phyloP scores from a whole-genome alignment of 2,888 invertebrate genomes.

The Lucinisca nassula region DNA sequence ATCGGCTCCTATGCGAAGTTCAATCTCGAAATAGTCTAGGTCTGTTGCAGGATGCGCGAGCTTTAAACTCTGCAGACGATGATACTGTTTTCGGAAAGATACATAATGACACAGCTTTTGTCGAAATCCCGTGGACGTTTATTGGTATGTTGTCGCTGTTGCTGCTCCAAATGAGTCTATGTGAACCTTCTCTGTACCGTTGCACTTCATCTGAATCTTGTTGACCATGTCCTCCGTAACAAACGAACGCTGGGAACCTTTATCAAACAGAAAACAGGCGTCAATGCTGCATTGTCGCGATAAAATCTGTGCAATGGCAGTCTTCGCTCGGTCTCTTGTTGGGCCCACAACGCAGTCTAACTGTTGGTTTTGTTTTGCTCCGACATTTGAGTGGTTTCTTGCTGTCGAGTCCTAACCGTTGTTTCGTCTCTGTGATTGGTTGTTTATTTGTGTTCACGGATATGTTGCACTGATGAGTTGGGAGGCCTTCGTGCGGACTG shows the following conservation, averaged over 20 bases:
- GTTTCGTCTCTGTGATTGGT: too few relatives aligned
- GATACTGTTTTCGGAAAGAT: neutral
- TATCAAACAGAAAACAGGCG: conserved; percentile 33
- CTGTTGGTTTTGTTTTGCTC: too few relatives aligned
- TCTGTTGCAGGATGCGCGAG: conserved; percentile 52
- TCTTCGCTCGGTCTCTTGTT: too few relatives aligned
- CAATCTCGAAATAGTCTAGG: too few relatives aligned
- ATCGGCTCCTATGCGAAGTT: conserved; percentile 30
- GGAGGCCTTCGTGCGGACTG: too few relatives aligned
- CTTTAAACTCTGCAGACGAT: conserved; percentile 10
- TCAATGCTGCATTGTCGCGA: neutral
- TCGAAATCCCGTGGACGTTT: conserved; percentile 53
- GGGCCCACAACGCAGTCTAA: too few relatives aligned
- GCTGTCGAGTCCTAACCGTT: too few relatives aligned
- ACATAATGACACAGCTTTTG: conserved; percentile 50
- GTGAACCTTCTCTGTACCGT: conserved; percentile 29
- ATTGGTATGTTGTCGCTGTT: conserved; percentile 34
- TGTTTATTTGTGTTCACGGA: too few relatives aligned
- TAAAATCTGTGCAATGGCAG: conserved; percentile 18
- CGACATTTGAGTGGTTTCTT: too few relatives aligned
- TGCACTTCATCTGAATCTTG: conserved; percentile 30
- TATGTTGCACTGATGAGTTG: too few relatives aligned
- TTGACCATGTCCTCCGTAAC: conserved; percentile 43
- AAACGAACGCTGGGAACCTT: conserved; percentile 48
- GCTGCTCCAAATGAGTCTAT: conserved; percentile 46